Conservation (phyloP, 2,797 vertebrate species). For the Erethizon dorsatum region DNA sequence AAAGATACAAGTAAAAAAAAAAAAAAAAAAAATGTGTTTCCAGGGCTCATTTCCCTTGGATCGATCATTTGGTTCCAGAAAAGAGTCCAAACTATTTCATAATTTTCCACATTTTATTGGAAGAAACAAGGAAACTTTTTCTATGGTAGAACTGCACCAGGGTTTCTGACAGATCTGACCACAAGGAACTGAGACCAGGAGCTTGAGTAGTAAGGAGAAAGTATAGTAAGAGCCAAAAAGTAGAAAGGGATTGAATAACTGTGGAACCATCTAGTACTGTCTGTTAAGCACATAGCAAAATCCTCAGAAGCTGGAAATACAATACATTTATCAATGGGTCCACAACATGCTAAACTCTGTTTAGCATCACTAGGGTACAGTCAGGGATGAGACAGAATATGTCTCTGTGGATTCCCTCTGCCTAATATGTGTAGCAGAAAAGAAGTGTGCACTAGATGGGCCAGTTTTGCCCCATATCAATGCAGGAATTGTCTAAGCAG, state of each 20-base stretch:
- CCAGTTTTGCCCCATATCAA: neutral
- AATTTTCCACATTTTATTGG: neutral
- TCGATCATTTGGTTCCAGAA: slow-evolving; percentile 8
- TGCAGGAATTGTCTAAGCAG: neutral
- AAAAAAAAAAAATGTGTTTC: neutral
- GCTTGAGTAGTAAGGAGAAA: neutral
- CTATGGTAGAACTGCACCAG: neutral
- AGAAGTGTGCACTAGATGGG: neutral
- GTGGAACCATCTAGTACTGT: neutral
- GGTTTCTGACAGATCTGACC: neutral
- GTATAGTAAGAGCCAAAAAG: neutral
- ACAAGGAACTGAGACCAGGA: neutral
- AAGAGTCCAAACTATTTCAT: neutral
- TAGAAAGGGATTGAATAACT: neutral
- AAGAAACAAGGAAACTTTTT: neutral
- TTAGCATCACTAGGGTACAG: neutral
- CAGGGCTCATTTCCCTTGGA: neutral
- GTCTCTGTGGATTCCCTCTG: neutral
- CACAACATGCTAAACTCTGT: neutral
- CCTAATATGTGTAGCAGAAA: neutral
- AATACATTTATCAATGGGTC: neutral
- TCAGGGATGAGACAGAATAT: neutral
- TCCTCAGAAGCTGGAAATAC: neutral
- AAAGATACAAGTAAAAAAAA: neutral
- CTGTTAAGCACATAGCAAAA: neutral